Evolutionary conservation across 2,797 vertebrate genomes (phyloP), one percentile per base, ranked within the genome.

Genomic region (Notamacropus eugenii): DNA sequence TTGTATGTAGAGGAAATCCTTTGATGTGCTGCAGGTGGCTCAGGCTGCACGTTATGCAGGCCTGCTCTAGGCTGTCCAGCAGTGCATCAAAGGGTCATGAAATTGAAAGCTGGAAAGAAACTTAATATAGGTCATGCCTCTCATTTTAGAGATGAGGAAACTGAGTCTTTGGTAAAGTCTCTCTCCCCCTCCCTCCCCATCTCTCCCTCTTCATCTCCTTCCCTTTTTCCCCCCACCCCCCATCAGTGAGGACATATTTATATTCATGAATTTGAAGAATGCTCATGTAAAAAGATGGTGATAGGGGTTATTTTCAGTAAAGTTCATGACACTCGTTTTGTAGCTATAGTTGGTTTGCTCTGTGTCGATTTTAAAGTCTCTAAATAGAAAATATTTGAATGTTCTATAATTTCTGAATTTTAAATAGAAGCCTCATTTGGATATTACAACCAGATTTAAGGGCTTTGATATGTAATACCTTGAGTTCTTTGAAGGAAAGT

Each of bases 81-180:
- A 6, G 62, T 67, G 34, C 34, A 67, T n/a, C 34, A 67, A n/a
- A 67, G 62, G 34, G 16, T 67, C 14, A 67, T n/a, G 12, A 14
- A n/a, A 67, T n/a, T 67, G 34, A 67, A 67, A 67, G 16, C 14
- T n/a, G 13, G 34, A n/a, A 62, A 34, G 5, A 67, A n/a, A 67
- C 11, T 59, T 59, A 57, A 57, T 59, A 31, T 59, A 31, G 28
- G n/a, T 11, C 31, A 82, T 82, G 19, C 56, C 13, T 92, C 93
- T 87, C 10, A 13, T 91, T 95, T 95, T 87, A 52, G 54, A 56
- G 31, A 90, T 56, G 55, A n/a, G n/a, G 14, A 34, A 95, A 54
- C 34, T 57, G 50, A 57, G 54, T 92, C 27, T 93, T 94, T 95
- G 55, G 58, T 54, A 87, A 93, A 59, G 50, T 55, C 28, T 59